Base-by-base conservation (phyloP, 2,113 vertebrate genomes). In the Macaca fascicularis region DNA sequence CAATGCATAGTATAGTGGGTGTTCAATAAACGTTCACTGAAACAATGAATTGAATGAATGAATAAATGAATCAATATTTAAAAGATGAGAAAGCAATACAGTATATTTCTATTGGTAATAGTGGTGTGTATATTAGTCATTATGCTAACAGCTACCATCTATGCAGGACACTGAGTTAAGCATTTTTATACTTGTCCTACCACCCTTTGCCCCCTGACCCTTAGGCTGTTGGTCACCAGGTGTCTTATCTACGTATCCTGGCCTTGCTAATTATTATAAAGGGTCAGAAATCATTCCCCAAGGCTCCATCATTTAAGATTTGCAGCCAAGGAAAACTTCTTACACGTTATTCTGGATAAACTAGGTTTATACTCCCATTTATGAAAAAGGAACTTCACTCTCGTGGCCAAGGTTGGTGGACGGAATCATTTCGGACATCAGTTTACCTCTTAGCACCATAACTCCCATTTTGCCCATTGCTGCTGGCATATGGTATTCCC, bases 281-380 rank as follows among this genome's bases (percentile, higher is more conserved):
- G 35, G 93, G 20, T 72, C 4, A 45, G 74, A 74, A 80, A 84
- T 43, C 70, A 74, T 43, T 59, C 27, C 43, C 48, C 80, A 76
- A 4, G 75, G 50, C 50, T 64, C 74, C 38, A 8, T 75, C 50
- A 45, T 76, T 82, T 86, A 85, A 89, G 64, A 89, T 48, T 76
- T 81, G 43, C 67, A 78, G 70, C 75, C 35, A 89, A 79, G 22
- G 59, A 48, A 96, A 92, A 76, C 32, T 27, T 90, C 43, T 52
- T 59, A 67, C 1, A 40, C 5, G 35, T 67, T 81, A 89, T 52
- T 85, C 25, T 85, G 45, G 59, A 97, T 94, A 95, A 93, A n/a
- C 2, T 23, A 82, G 13, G 11, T 76, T 84, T 95, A 52, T 64
- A 64, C 30, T 64, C 27, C 61, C 61, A 64, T 64, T 64, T 64